These are phyloP conservation scores for Poecilia gillii DNA, from an alignment of 2,797 vertebrate genomes.

Conservation along the genomic window DNA sequence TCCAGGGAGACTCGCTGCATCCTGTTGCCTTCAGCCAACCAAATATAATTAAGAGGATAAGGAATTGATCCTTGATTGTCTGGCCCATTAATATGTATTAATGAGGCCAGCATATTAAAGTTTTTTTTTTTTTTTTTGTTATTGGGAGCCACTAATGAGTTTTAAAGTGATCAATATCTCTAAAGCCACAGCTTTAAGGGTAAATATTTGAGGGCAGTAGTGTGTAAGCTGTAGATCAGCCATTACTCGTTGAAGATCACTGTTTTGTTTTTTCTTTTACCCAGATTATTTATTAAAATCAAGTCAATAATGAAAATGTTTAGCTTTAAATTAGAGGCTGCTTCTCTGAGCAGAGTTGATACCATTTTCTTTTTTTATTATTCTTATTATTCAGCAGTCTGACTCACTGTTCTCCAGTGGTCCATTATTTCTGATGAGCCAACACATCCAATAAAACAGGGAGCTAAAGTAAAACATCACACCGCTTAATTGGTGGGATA, in stretches of 20 bases:
- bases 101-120: conserved; percentile 76
- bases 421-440: conserved; percentile 76
- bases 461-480: conserved; percentile 70
- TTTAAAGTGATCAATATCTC: conserved; percentile 76
- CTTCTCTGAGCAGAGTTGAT: conserved; percentile 34
- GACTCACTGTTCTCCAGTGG: conserved; percentile 67
- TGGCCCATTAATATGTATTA: conserved; percentile 76
- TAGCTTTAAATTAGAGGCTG: conserved; percentile 43
- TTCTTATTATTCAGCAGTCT: conserved; percentile 56
- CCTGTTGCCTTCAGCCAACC: conserved; percentile 60
- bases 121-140: conserved; percentile 44
- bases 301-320: conserved; percentile 56
- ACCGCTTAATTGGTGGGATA: conserved; percentile 68
- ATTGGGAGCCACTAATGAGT: conserved; percentile 76
- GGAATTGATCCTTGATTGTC: conserved; percentile 77
- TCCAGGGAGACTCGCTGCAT: conserved; percentile 56
- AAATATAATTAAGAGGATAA: conserved; percentile 80
- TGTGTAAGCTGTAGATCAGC: background rate
- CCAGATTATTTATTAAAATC: conserved; percentile 37
- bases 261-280: conserved; percentile 6
- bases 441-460: conserved; percentile 73
- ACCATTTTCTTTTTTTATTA: background rate
- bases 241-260: background rate
- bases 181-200: conserved; percentile 54
- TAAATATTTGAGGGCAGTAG: conserved; percentile 45